These are phyloP conservation scores for Aptenodytes forsteri DNA, from an alignment of 2,113 vertebrate genomes.

Conservation along the genomic window DNA sequence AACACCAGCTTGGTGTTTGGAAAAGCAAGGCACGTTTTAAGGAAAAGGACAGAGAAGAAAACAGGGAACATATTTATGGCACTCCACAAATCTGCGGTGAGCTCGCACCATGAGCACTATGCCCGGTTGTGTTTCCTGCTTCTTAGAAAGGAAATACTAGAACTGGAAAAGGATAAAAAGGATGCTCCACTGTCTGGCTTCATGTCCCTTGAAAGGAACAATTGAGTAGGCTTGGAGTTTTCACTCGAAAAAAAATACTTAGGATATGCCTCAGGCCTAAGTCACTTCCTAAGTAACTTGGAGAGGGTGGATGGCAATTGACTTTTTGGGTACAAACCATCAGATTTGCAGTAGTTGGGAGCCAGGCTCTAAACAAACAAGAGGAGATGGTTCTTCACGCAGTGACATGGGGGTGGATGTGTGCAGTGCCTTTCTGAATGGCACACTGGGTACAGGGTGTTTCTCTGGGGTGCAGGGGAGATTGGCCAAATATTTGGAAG, in stretches of 20 bases:
- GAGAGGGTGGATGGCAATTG: neutral
- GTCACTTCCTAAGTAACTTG: neutral
- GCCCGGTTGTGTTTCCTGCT: neutral
- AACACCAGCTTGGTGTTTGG: neutral
- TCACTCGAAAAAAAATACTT: neutral
- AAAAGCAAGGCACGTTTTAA: neutral
- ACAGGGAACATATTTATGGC: neutral
- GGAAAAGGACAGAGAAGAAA: neutral
- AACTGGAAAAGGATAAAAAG: neutral
- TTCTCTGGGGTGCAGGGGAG: neutral
- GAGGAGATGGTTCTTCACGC: fast-evolving
- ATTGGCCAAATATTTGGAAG: neutral
- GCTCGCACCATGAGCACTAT: neutral
- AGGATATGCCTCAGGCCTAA: neutral
- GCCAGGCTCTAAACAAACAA: neutral
- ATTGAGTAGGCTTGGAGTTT: neutral
- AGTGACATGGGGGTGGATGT: too few relatives aligned
- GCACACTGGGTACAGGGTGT: neutral
- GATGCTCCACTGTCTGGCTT: neutral
- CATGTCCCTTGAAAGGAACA: neutral
- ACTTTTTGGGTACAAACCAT: neutral
- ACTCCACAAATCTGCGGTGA: neutral
- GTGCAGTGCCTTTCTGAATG: neutral
- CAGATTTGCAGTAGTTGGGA: neutral
- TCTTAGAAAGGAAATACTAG: neutral